Base-by-base conservation (phyloP, 2,888 invertebrate genomes). In the Plebejus melissa region DNA sequence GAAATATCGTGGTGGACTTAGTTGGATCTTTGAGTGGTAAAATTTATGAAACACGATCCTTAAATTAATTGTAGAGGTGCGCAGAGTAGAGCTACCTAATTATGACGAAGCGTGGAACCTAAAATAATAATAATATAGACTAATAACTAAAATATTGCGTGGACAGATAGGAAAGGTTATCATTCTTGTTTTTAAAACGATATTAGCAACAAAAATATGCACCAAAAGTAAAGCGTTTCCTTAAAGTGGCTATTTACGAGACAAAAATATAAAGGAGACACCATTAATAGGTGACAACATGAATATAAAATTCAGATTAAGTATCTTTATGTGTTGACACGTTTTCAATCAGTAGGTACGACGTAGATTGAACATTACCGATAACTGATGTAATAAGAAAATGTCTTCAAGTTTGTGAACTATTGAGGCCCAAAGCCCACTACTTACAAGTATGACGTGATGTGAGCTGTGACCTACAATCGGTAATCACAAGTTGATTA, bases 351-450 rank as follows among this genome's bases (percentile, higher is more conserved):
- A 1, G 46, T 69, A n/a, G 16, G 16, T 69, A n/a, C 16, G 16
- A 16, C 41, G 41, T 41, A 9, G 7, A 58, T 5, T 22, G 22
- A 22, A 22, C 7, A 58, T 58, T n/a, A 58, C 6, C n/a, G 22
- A 22, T 38, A 7, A 16, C 54, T 16, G 54, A 54, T 16, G 16
- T 54, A 46, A 46, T 46, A 46, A 46, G 46, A 46, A 46, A 46
- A 46, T 46, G 46, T 2, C 46, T 46, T 2, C 41, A 50, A 50
- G 69, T 3, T 28, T 11, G 28, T 69, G 11, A 69, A 69, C 1
- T 69, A 28, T 69, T 69, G 36, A 69, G 69, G 22, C 57, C n/a
- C 7, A n/a, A 58, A n/a, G 69, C 69, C 69, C 69, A 36, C 36
- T n/a, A 46, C 46, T 46, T 9, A 41, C 41, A 46, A 32, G 69